Evolutionary conservation across 2,888 invertebrate genomes (phyloP), one percentile per base, ranked within the genome.

Genomic region (Nineta flava): DNA sequence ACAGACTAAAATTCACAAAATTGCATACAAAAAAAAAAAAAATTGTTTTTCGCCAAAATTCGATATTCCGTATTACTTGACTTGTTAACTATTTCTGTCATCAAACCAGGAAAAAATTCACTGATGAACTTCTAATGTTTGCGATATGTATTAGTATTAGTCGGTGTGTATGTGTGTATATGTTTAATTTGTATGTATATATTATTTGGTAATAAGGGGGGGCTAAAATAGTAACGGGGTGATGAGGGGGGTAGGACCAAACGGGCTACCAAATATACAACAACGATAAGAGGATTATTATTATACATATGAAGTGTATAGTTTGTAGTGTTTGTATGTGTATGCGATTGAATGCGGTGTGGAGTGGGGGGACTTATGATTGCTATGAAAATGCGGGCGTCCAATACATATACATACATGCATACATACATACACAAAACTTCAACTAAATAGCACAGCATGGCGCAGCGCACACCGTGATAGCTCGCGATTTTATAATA

Each of bases 311-410:
- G 26, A 7, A 3, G 26, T 26, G 26, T 26, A n/a, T n/a, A 19
- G 19, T n/a, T n/a, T 19, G 19, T 19, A 19, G 19, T 19, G 26
- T 26, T 2, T 26, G 7, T 26, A 7, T 26, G 7, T 26, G 26
- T 6, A 7, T 26, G 26, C 26, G 7, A 26, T 5, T 7, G 26
- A 26, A 26, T 7, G 26, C 26, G 26, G 26, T 26, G 19, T 19
- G 26, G 26, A 26, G 26, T 26, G 26, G 26, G 26, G 19, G 26
- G 26, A 26, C 26, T 26, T 26, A 26, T 26, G 26, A 41, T 41
- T 41, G 41, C 41, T 13, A 16, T 10, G 47, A 26, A 47, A 34
- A 47, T 47, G 34, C 47, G 34, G 34, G 31, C 34, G 41, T 41
- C 15, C 26, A 26, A 26, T 26, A 6, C 26, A 26, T 26, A 26